A percentile compares a stretch with the other conserved stretches of the same genome.
Conservation (phyloP, 2,888 invertebrate genomes). For the Drosophila testacea region DNA sequence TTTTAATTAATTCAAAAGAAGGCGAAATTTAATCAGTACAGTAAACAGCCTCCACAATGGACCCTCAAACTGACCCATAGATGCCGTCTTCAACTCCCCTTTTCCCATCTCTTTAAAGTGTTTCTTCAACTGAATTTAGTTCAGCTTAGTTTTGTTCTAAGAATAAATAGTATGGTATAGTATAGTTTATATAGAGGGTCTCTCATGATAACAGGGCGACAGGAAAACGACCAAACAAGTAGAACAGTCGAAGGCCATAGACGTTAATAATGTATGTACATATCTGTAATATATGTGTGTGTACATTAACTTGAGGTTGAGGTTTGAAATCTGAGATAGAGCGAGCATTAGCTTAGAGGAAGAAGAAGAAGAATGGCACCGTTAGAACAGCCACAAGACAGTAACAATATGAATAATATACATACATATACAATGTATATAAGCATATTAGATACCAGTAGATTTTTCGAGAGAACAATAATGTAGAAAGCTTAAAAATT, state of each 20-base stretch:
- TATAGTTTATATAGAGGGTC: slow-evolving; percentile 21
- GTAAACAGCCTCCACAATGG: slow-evolving; percentile 27
- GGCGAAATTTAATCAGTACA: slow-evolving; percentile 46
- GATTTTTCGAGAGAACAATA: no score
- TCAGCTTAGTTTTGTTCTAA: slow-evolving; percentile 44
- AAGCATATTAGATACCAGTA: no score
- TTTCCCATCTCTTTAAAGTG: slow-evolving; percentile 1
- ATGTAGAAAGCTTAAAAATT: no score
- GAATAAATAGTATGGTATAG: neutral
- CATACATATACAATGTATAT: no score
- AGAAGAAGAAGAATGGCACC: slow-evolving; percentile 39
- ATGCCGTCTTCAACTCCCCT: neutral
- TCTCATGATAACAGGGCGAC: slow-evolving; percentile 46
- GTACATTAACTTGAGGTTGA: slow-evolving; percentile 44
- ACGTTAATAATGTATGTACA: neutral
- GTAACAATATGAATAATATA: no score
- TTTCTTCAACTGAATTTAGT: slow-evolving; percentile 44
- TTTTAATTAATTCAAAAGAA: slow-evolving; percentile 32
- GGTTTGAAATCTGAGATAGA: slow-evolving; percentile 54
- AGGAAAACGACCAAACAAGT: slow-evolving; percentile 45
- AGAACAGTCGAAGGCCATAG: slow-evolving; percentile 49
- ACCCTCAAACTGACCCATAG: slow-evolving; percentile 24
- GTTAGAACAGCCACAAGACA: slow-evolving; percentile 34
- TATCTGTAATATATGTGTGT: neutral
- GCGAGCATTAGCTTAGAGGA: slow-evolving; percentile 31